phyloP scores from a whole-genome alignment of 2,888 invertebrate species.

The Bimastos eiseni region DNA sequence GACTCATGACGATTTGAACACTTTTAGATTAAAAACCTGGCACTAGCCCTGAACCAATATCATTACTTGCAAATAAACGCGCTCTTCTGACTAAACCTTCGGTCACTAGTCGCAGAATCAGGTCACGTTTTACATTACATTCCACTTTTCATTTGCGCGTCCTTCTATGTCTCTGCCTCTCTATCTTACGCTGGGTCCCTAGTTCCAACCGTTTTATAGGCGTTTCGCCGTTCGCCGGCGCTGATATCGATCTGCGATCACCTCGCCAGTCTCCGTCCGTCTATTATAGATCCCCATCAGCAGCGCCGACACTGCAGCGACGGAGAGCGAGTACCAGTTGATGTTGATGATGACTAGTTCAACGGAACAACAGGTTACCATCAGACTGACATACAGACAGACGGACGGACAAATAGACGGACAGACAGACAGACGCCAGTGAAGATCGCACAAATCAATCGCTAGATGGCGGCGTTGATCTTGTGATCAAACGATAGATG shows the following conservation, averaged over 20 bases:
- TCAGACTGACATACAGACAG: background rate
- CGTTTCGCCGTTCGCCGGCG: background rate
- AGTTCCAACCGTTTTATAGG: background rate
- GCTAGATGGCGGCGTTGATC: conserved; percentile 20
- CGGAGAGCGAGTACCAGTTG: background rate
- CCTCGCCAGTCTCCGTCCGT: conserved; percentile 17
- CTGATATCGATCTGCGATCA: conserved; percentile 24
- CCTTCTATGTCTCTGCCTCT: background rate
- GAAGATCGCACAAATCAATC: conserved; percentile 10
- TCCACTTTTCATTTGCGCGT: background rate
- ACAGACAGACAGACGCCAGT: background rate
- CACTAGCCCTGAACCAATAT: background rate
- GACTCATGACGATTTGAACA: background rate
- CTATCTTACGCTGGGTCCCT: background rate
- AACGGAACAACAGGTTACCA: conserved; percentile 20
- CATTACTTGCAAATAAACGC: background rate
- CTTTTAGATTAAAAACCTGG: background rate
- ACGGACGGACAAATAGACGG: background rate
- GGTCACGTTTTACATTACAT: conserved; percentile 13
- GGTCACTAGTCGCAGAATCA: background rate
- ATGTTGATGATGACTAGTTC: conserved; percentile 13
- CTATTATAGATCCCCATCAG: conserved; percentile 23
- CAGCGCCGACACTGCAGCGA: conserved; percentile 7
- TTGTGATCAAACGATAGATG: background rate
- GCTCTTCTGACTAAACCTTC: background rate